Percentiles rank a stretch among this genome's conserved stretches.
Conservation (phyloP, 2,797 vertebrate genomes). For the Apodemus agrarius region DNA sequence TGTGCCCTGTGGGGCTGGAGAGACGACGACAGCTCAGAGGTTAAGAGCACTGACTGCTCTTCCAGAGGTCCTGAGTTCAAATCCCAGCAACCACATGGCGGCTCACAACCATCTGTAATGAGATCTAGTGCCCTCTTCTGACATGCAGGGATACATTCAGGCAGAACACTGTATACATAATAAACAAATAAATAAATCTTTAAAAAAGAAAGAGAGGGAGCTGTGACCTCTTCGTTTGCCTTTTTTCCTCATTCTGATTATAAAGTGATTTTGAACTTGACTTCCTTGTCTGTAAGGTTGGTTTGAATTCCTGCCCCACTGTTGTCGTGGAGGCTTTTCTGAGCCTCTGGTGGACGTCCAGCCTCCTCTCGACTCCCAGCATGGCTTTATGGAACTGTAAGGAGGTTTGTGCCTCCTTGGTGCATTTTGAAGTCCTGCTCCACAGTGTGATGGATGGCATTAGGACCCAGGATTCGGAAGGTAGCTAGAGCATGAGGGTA, state of each 20-base stretch:
- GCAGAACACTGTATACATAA: too few species aligned
- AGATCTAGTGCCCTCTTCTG: too few species aligned
- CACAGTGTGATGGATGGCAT: background rate
- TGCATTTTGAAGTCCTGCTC: background rate
- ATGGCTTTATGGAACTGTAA: background rate
- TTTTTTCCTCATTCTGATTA: background rate
- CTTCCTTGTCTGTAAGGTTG: background rate
- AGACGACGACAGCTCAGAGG: too few species aligned
- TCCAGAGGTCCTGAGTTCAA: too few species aligned
- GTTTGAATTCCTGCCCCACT: background rate
- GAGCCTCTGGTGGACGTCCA: background rate
- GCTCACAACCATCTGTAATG: too few species aligned
- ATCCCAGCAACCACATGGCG: too few species aligned
- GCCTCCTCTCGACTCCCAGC: background rate
- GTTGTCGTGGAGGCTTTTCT: background rate
- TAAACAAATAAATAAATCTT: too few species aligned
- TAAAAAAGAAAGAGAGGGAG: background rate
- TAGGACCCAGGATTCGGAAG: background rate
- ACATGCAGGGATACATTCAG: too few species aligned
- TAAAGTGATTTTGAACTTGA: background rate
- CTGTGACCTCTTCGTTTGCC: background rate
- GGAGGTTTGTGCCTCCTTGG: background rate
- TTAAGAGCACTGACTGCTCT: too few species aligned
- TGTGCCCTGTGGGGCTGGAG: background rate
- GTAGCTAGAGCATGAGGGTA: background rate